Evolutionary conservation across 2,113 vertebrate species (phyloP).

Genomic region (Bettongia penicillata): DNA sequence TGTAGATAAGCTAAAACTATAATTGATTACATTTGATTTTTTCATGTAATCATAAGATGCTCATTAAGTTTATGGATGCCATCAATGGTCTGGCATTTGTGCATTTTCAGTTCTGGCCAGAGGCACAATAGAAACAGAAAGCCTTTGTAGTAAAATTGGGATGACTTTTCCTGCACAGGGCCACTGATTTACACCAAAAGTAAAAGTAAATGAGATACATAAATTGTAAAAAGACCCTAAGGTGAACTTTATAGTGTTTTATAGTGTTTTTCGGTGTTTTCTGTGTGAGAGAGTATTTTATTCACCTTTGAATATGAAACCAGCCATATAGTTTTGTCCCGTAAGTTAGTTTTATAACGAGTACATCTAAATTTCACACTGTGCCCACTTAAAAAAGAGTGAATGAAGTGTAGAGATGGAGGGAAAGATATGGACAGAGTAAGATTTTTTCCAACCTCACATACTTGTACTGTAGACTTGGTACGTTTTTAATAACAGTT

Average conservation of each 20-base stretch:
- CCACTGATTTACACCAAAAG: not conserved
- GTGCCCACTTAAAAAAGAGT: not conserved
- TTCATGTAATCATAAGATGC: slow-evolving; percentile 32
- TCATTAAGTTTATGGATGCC: slow-evolving; percentile 45
- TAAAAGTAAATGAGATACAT: not conserved
- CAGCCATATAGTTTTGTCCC: not conserved
- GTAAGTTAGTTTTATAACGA: not conserved
- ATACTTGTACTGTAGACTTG: not conserved
- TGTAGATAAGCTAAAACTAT: slow-evolving; percentile 20
- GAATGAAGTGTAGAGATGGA: not conserved
- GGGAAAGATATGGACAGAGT: not conserved
- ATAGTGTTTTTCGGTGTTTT: not conserved
- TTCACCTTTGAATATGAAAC: not conserved
- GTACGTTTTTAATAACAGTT: not conserved
- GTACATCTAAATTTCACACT: not conserved
- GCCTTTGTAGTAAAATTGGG: not conserved
- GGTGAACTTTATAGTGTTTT: not conserved
- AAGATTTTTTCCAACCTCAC: not conserved
- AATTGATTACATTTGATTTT: not conserved
- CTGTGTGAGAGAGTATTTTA: not conserved
- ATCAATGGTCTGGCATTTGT: slow-evolving; percentile 54
- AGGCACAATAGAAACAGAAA: slow-evolving; percentile 32
- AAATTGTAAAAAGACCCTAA: not conserved
- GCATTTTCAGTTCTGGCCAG: slow-evolving; percentile 47
- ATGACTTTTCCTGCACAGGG: not conserved